phyloP scores from a whole-genome alignment of 2,113 vertebrate species.

The Prinia subflava region DNA sequence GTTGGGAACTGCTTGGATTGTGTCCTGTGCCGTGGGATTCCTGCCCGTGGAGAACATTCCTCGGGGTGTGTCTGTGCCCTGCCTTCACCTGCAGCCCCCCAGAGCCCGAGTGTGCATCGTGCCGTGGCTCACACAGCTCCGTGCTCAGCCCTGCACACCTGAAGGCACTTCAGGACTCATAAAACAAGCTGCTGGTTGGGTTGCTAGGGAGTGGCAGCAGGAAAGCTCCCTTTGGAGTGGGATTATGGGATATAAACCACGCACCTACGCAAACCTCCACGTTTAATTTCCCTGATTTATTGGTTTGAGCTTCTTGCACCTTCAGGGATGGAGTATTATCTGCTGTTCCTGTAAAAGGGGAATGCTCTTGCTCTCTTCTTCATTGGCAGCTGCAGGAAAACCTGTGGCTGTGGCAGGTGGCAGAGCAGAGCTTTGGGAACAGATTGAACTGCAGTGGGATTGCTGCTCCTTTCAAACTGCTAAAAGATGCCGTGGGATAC shows the following conservation, averaged over 20 bases:
- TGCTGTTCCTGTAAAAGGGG: neutral
- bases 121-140: neutral
- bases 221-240: neutral
- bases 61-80: neutral
- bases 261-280: neutral
- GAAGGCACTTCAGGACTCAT: neutral
- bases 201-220: neutral
- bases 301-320: constrained; percentile 43
- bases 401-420: neutral
- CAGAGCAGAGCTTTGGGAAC: neutral
- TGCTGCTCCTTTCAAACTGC: neutral
- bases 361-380: neutral
- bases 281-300: constrained; percentile 54
- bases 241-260: neutral
- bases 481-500: neutral
- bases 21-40: fast-evolving
- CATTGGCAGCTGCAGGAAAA: neutral
- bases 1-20: neutral
- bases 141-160: neutral
- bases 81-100: neutral
- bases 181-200: neutral
- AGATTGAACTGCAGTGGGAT: neutral
- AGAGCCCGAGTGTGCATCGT: neutral
- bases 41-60: neutral
- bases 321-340: neutral